These are phyloP conservation scores for Mystacides longicornis DNA, from an alignment of 2,888 invertebrate species.

Conservation along the genomic window DNA sequence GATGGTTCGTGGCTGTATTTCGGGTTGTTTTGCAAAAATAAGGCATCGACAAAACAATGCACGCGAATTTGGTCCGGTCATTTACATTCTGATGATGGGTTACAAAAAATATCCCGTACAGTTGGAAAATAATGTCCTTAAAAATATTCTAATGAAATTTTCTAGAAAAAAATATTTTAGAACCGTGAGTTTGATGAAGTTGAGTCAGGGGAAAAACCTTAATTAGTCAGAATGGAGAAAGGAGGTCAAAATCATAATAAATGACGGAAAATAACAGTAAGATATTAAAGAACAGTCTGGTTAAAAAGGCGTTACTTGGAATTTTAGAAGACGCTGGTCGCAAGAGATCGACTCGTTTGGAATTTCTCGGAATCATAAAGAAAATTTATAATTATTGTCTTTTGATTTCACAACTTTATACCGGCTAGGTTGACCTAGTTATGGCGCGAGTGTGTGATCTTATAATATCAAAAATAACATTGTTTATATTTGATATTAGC, in stretches of 20 bases:
- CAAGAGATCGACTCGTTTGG: neutral
- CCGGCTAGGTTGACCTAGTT: neutral
- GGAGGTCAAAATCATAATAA: conserved; percentile 14
- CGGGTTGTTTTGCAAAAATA: no score
- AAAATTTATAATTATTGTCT: neutral
- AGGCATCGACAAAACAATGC: no score
- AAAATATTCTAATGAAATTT: no score
- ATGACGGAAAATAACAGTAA: conserved; percentile 3
- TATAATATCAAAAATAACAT: neutral
- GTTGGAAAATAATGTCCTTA: no score
- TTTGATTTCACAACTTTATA: neutral
- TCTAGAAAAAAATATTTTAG: no score
- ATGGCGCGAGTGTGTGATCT: neutral
- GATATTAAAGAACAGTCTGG: no score
- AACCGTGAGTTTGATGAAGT: no score
- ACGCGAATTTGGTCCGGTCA: no score
- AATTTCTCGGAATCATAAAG: neutral
- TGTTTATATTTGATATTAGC: neutral
- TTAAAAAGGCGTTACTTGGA: no score
- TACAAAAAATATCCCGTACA: no score
- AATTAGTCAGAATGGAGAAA: conserved; percentile 16
- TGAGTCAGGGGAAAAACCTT: neutral
- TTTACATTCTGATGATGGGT: no score
- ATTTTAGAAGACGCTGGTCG: neutral
- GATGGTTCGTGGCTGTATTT: neutral